Evolutionary conservation across 2,113 vertebrate species (phyloP).

Genomic region (Oriolus oriolus): DNA sequence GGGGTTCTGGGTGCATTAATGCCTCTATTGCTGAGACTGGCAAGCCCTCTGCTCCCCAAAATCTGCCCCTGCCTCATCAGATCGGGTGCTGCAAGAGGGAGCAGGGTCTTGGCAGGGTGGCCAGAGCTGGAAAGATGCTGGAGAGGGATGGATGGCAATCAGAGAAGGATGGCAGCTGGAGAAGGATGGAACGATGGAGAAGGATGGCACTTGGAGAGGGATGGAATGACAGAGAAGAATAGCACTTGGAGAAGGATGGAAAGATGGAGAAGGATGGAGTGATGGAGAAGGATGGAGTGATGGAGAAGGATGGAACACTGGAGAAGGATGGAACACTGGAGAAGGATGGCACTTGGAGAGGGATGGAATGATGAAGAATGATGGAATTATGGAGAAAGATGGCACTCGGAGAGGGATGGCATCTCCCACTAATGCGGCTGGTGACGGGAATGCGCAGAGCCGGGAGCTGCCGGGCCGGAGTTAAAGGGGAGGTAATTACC

Average conservation of each 20-base stretch:
- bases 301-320: too few species aligned
- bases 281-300: background rate
- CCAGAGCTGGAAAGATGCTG: background rate
- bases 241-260: background rate
- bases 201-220: background rate
- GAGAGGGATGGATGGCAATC: background rate
- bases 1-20: background rate
- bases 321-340: background rate
- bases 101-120: background rate
- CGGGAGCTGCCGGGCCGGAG: background rate
- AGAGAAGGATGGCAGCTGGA: background rate
- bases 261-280: background rate
- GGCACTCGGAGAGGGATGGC: too few species aligned
- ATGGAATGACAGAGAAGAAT: background rate
- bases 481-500: background rate
- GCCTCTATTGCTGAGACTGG: background rate
- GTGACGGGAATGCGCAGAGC: rapidly evolving
- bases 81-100: background rate
- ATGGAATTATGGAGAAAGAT: background rate
- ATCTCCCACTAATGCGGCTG: background rate
- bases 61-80: background rate
- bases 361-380: background rate
- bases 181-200: background rate
- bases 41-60: background rate
- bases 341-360: background rate